Evolutionary conservation across 2,888 invertebrate species (phyloP), one percentile per base, ranked within the genome.

Genomic region (Panzeria rudis): DNA sequence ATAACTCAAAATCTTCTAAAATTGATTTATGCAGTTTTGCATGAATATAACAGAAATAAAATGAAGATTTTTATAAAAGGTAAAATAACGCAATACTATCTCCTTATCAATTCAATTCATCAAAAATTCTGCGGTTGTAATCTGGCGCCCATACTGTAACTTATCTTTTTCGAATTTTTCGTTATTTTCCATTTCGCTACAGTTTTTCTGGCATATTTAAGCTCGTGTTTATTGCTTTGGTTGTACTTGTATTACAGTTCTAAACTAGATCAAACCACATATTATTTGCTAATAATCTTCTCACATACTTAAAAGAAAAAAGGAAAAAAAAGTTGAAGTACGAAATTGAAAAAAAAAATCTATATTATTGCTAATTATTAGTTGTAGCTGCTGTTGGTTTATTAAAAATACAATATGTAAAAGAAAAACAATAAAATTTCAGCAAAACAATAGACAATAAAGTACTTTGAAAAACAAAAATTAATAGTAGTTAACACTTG

Each of bases 241-340:
- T 64, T 41, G 44, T 54, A 13, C 50, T 29, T 41, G 25, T 64
- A 75, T 50, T 62, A 62, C 61, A 50, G 25, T 50, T 20, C 47
- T 44, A 35, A 82, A 82, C 69, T 82, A 71, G 82, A 76, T 62
- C 76, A 82, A 82, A 76, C 82, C 82, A 56, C 82, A 76, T 71
- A 71, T 54, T 81, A 81, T 82, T 82, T 76, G 82, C 82, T 82
- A 76, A 82, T 82, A 82, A 76, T 71, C 82, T 82, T 62, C 52
- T 75, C 52, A 62, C 54, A 54, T 82, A 56, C 62, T 54, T 54
- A 71, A 35, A 61, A 61, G 29, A 17, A 75, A 66, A 80, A 59
- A 73, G 35, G 17, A 68, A 20, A 62, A 38, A 38, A 38, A 38
- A 11, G 11, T 11, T 38, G 13, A 38, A 76, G 61, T 76, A 69